Conservation (phyloP, 2,113 vertebrate species). For the Mesembrinibis cayennensis region DNA sequence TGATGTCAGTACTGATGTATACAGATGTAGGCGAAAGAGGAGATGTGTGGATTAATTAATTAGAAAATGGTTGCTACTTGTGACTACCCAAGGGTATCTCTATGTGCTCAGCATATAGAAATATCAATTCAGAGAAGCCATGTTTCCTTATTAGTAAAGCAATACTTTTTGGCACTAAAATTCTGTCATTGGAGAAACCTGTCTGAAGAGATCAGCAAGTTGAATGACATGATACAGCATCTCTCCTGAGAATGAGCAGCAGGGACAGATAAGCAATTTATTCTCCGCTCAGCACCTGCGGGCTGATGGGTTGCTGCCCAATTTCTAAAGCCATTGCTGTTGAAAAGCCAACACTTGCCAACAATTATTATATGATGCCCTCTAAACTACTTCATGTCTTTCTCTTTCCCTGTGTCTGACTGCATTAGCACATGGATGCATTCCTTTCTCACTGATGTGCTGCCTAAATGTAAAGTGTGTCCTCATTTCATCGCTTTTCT, state of each 20-base stretch:
- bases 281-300: background rate
- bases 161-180: conserved; percentile 1
- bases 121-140: background rate
- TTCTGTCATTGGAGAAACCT: background rate
- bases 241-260: conserved; percentile 19
- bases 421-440: background rate
- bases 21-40: conserved; percentile 20
- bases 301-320: conserved; percentile 28
- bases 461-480: background rate
- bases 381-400: background rate
- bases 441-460: background rate
- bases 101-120: conserved; percentile 13
- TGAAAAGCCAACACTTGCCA: conserved; percentile 43
- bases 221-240: background rate
- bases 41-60: conserved; percentile 60
- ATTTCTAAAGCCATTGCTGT: background rate
- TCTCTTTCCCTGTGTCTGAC: background rate
- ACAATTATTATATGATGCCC: conserved; percentile 32
- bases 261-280: conserved; percentile 37
- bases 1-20: conserved; percentile 46
- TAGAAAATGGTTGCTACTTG: conserved; percentile 49
- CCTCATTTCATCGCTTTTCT: background rate
- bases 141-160: background rate
- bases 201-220: conserved; percentile 48
- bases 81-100: background rate